phyloP scores from a whole-genome alignment of 2,888 invertebrate genomes.

The Trachelus tabidus region DNA sequence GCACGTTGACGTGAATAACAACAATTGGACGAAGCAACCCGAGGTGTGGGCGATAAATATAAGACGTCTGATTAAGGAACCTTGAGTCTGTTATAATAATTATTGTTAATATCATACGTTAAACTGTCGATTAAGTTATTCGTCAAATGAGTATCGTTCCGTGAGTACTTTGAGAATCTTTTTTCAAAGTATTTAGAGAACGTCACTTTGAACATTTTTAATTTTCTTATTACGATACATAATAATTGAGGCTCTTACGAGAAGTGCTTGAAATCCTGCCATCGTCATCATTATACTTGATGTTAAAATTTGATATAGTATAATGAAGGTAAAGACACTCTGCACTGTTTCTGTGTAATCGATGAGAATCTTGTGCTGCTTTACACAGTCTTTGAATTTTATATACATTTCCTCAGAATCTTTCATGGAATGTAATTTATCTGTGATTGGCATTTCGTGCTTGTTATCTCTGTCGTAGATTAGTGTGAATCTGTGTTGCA shows the following conservation, averaged over 20 bases:
- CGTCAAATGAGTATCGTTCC: neutral
- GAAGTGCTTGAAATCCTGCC: conserved; percentile 36
- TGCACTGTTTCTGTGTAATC: conserved; percentile 29
- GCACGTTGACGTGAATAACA: conserved; percentile 33
- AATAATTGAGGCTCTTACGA: conserved; percentile 27
- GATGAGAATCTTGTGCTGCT: conserved; percentile 31
- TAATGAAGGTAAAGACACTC: conserved; percentile 27
- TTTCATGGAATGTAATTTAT: neutral
- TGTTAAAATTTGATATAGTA: conserved; percentile 32
- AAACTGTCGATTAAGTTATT: too few relatives aligned
- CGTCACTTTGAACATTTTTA: too few relatives aligned
- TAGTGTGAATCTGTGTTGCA: conserved; percentile 32
- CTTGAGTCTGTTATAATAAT: too few relatives aligned
- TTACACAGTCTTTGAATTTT: conserved; percentile 16
- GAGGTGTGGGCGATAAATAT: neutral
- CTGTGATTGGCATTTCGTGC: too few relatives aligned
- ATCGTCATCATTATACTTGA: conserved; percentile 36
- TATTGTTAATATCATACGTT: too few relatives aligned
- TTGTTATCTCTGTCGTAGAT: conserved; percentile 11
- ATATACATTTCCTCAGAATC: conserved; percentile 2
- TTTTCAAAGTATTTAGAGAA: too few relatives aligned
- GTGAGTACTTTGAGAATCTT: neutral
- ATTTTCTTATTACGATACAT: neutral
- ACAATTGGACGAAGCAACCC: conserved; percentile 26
- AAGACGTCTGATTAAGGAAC: too few relatives aligned